These are phyloP conservation scores for Nephrotoma appendiculata DNA, from an alignment of 2,888 invertebrate species.

Conservation along the genomic window DNA sequence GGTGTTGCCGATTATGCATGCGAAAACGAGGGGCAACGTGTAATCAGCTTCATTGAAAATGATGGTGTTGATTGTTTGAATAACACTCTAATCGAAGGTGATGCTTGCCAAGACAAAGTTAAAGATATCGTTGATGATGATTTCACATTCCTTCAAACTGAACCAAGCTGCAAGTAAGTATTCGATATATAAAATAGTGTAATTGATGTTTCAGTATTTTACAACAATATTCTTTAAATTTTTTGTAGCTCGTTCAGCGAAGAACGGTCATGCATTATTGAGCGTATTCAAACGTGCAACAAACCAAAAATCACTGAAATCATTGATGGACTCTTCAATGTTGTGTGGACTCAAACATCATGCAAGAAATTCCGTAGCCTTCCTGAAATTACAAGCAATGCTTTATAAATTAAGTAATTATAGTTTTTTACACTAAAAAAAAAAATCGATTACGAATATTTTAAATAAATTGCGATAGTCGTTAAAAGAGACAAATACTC, in stretches of 20 bases:
- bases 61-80: not conserved
- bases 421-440: not conserved
- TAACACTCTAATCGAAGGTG: not conserved
- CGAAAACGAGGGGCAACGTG: not conserved
- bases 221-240: not conserved
- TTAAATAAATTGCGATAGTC: not conserved
- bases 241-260: not conserved
- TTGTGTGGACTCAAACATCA: not conserved
- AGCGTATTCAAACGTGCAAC: not conserved
- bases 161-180: not conserved
- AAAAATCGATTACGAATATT: not conserved
- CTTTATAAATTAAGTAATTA: not conserved
- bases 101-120: not conserved
- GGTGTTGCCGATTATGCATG: not conserved
- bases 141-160: not conserved
- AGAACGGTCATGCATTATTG: not conserved
- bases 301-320: not conserved
- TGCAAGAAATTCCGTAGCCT: not conserved
- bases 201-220: not conserved
- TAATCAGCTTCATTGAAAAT: not conserved
- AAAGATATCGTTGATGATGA: not conserved
- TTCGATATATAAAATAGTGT: not conserved
- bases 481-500: not conserved
- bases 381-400: not conserved
- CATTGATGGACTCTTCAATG: not conserved